These are phyloP conservation scores for Enteromius mattozi DNA, from an alignment of 2,797 vertebrate species.

Conservation along the genomic window DNA sequence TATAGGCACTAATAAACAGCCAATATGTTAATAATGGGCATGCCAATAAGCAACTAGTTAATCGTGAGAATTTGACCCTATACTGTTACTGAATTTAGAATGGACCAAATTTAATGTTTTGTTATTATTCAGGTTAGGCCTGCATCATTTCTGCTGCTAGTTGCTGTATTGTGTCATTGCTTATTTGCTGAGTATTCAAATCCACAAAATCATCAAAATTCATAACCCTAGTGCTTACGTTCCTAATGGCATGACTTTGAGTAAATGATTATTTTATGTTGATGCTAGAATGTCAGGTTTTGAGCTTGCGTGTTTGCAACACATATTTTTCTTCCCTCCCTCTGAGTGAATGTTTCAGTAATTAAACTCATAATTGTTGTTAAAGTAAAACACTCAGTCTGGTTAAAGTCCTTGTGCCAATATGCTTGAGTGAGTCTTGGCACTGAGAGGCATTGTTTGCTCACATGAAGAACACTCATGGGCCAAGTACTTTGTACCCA, in stretches of 20 bases:
- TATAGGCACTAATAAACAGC: too few relatives aligned
- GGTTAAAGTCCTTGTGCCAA: slow-evolving; percentile 7
- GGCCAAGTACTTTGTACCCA: neutral
- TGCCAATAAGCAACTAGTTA: too few relatives aligned
- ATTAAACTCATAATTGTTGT: neutral
- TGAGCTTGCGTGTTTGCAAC: neutral
- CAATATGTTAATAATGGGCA: too few relatives aligned
- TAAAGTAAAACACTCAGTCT: slow-evolving; percentile 1
- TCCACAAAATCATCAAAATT: neutral
- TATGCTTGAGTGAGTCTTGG: slow-evolving; percentile 28
- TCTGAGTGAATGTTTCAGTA: neutral
- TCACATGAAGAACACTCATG: slow-evolving; percentile 11
- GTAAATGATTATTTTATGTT: neutral
- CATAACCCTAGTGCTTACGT: neutral
- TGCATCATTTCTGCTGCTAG: neutral
- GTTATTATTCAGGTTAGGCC: neutral
- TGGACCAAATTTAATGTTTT: neutral
- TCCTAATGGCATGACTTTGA: neutral
- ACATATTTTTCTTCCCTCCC: neutral
- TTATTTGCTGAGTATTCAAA: neutral
- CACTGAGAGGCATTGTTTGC: slow-evolving; percentile 24
- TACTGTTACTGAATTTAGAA: too few relatives aligned
- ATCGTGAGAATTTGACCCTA: too few relatives aligned
- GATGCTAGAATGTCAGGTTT: neutral
- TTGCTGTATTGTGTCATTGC: neutral